phyloP scores from a whole-genome alignment of 2,797 vertebrate species.

The Danio aesculapii region DNA sequence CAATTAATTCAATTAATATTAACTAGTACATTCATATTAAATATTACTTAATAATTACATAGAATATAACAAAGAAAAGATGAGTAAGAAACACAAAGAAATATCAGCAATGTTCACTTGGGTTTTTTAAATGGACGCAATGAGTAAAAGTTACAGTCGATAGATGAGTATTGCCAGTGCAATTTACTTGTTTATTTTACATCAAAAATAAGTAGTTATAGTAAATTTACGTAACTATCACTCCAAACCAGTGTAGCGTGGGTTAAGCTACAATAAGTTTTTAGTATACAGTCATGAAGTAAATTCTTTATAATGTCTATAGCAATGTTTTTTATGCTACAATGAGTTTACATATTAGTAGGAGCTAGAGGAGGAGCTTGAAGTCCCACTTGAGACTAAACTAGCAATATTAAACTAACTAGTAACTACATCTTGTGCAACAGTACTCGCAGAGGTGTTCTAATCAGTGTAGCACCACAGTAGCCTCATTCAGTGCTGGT shows the following conservation, averaged over 20 bases:
- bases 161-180: slow-evolving; percentile 32
- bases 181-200: slow-evolving; percentile 22
- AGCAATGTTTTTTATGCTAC: too few relatives aligned
- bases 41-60: slow-evolving; percentile 14
- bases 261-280: too few relatives aligned
- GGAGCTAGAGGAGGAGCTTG: too few relatives aligned
- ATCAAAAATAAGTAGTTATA: slow-evolving; percentile 26
- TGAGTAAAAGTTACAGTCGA: slow-evolving; percentile 9
- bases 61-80: slow-evolving; percentile 2
- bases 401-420: too few relatives aligned
- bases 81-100: slow-evolving; percentile 14
- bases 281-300: too few relatives aligned
- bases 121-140: slow-evolving; percentile 17
- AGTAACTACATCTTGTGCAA: too few relatives aligned
- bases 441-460: too few relatives aligned
- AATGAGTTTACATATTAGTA: too few relatives aligned
- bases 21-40: slow-evolving; percentile 21
- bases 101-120: slow-evolving; percentile 10
- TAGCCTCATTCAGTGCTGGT: too few relatives aligned
- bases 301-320: too few relatives aligned
- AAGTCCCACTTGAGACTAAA: too few relatives aligned
- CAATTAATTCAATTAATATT: slow-evolving; percentile 15
- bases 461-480: too few relatives aligned
- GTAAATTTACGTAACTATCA: slow-evolving; percentile 13
- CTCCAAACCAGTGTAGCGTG: not conserved